Evolutionary conservation across 2,113 vertebrate genomes (phyloP), one percentile per base, ranked within the genome.

Genomic region (Prolemur simus): DNA sequence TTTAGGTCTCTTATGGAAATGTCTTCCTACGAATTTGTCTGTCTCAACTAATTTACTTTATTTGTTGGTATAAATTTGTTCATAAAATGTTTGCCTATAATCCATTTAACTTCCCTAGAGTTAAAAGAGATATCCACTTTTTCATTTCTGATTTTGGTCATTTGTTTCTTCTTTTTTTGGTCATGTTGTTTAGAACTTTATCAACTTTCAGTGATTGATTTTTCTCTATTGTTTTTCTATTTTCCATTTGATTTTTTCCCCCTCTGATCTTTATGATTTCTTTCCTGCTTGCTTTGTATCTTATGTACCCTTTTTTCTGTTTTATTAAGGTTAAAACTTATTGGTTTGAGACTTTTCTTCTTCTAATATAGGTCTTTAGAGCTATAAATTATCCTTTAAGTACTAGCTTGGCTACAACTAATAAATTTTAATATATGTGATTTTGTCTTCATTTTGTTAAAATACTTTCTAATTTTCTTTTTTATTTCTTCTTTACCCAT

Each of bases 211-310:
- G 25, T 88, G 77, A 47, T 37, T n/a, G 17, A 34, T 91, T 81
- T 96, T 94, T 87, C 47, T 91, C 63, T 66, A 14, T 85, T 87
- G 49, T 76, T 74, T 76, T 74, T 87, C 34, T 88, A 32, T 83
- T 92, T 88, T 77, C 60, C 34, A 76, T 76, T 87, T 82, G 87
- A 60, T 91, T 87, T 63, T 58, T 52, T 94, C 73, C 58, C 23
- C 23, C 10, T 90, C n/a, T 77, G n/a, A 58, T 17, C 58, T 63
- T 82, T 68, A 82, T 82, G 39, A 49, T 60, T 96, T 82, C 39
- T 56, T 94, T 77, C 42, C 29, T 96, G 17, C 27, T 83, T 45
- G n/a, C 58, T 91, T 83, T 88, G n/a, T 37, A 21, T 71, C 76
- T 91, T 21, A 83, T 88, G 54, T 82, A 0, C 39, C 52, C 9